A percentile compares a stretch with the other conserved stretches of the same genome.
Conservation (phyloP, 2,797 vertebrate species). For the Oryzias dopingdopingensis region DNA sequence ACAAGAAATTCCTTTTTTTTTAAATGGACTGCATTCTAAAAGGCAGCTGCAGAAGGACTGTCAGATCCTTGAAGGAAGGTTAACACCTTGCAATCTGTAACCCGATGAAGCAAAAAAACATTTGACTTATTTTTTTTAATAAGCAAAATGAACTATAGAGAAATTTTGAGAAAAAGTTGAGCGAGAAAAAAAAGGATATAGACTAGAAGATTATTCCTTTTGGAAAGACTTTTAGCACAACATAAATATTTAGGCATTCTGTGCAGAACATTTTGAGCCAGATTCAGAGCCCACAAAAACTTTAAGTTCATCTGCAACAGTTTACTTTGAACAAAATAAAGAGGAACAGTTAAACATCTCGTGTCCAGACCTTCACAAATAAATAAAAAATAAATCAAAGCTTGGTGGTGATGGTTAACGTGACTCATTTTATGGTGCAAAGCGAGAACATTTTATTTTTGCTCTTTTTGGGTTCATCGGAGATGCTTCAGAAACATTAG, state of each 20-base stretch:
- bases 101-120: not conserved
- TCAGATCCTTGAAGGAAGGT: conserved; percentile 34
- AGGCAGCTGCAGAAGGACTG: conserved; percentile 8
- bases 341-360: too few species aligned
- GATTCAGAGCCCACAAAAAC: too few species aligned
- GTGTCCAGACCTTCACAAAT: not conserved
- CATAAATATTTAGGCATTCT: too few species aligned
- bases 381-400: not conserved
- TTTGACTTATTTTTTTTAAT: not conserved
- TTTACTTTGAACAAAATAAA: too few species aligned
- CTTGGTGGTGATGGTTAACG: not conserved
- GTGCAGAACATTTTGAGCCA: not conserved
- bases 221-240: too few species aligned
- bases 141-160: too few species aligned
- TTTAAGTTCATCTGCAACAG: too few species aligned
- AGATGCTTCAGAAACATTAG: conserved; percentile 1
- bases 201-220: too few species aligned
- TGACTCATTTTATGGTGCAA: conserved; percentile 1
- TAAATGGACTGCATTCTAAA: conserved; percentile 14
- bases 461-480: conserved; percentile 3
- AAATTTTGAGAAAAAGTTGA: too few species aligned
- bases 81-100: conserved; percentile 21
- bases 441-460: conserved; percentile 7
- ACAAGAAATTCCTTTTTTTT: not conserved
- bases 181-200: too few species aligned